Percentiles rank a stretch among this genome's conserved stretches.
phyloP scores from a whole-genome alignment of 2,113 vertebrate genomes.

The Takifugu bimaculatus region DNA sequence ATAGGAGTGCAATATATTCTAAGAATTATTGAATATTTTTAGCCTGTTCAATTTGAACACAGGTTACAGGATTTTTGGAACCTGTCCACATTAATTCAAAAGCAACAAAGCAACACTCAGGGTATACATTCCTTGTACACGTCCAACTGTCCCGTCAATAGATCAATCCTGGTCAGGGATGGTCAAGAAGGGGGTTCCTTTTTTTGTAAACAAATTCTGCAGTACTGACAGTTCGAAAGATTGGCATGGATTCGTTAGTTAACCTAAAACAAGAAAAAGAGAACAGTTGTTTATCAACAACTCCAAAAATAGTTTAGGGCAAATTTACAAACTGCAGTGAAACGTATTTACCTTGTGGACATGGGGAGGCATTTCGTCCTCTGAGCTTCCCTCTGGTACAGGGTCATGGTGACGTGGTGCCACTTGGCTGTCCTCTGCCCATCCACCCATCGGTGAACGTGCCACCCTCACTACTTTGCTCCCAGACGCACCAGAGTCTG shows the following conservation, averaged over 20 bases:
- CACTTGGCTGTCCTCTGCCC: constrained; percentile 85
- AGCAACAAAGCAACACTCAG: background rate
- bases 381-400: constrained; percentile 89
- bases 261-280: constrained; percentile 39
- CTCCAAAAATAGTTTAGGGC: background rate
- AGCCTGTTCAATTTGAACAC: too few relatives aligned
- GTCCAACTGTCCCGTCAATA: constrained; percentile 1
- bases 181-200: background rate
- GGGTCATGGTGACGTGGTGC: constrained; percentile 79
- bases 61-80: background rate
- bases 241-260: constrained; percentile 47
- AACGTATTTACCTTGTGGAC: constrained; percentile 83
- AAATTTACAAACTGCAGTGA: constrained; percentile 12
- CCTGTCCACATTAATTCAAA: constrained; percentile 11
- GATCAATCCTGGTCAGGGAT: constrained; percentile 7
- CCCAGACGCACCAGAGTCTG: constrained; percentile 52
- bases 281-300: background rate
- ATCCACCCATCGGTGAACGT: constrained; percentile 89
- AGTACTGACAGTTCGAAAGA: background rate
- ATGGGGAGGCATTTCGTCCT: constrained; percentile 91
- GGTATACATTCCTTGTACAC: constrained; percentile 3
- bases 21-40: too few relatives aligned
- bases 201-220: background rate
- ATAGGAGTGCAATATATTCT: too few relatives aligned
- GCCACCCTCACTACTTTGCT: constrained; percentile 78